phyloP scores from a whole-genome alignment of 2,113 vertebrate species.

The Spheniscus mendiculus region DNA sequence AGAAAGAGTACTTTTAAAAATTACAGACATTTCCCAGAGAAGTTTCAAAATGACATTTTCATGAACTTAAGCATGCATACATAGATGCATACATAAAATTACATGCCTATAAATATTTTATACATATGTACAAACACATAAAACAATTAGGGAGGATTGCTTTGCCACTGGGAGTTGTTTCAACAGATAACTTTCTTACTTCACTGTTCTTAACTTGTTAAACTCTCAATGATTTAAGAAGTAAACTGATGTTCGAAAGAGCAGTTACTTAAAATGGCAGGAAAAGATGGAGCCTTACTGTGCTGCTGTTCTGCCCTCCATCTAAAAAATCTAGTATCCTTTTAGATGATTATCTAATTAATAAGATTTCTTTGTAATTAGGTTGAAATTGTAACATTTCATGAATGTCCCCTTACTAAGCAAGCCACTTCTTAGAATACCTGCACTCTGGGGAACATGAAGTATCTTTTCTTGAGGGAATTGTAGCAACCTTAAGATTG shows the following conservation, averaged over 20 bases:
- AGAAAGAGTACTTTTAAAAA: background rate
- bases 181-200: background rate
- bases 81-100: background rate
- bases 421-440: constrained; percentile 59
- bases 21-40: background rate
- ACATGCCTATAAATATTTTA: background rate
- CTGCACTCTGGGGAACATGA: constrained; percentile 25
- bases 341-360: constrained; percentile 64
- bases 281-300: background rate
- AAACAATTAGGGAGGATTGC: background rate
- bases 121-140: background rate
- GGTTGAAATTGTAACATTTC: constrained; percentile 69
- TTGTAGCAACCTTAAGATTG: constrained; percentile 48
- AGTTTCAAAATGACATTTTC: background rate
- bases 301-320: constrained; percentile 30
- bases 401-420: constrained; percentile 45
- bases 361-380: constrained; percentile 68
- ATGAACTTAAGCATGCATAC: background rate
- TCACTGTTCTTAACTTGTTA: background rate
- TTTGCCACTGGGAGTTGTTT: background rate
- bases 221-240: background rate
- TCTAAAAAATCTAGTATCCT: constrained; percentile 47
- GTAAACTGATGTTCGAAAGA: background rate
- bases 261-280: background rate
- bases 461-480: constrained; percentile 51